These are phyloP conservation scores for Vulpes ferrilata DNA, from an alignment of 2,113 vertebrate species.

Conservation along the genomic window DNA sequence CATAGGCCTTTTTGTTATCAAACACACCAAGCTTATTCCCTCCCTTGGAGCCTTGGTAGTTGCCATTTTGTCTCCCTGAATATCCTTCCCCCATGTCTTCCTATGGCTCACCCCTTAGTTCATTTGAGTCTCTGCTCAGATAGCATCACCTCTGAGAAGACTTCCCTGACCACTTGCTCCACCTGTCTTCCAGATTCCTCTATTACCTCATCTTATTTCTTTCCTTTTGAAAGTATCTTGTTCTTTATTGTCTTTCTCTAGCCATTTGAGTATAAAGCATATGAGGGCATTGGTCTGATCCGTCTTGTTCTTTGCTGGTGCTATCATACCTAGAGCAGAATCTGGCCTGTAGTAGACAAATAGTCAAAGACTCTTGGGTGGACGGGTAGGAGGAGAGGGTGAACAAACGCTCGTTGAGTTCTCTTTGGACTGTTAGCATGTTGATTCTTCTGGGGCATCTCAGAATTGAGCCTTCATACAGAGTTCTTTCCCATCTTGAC, in stretches of 20 bases:
- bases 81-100: background rate
- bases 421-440: background rate
- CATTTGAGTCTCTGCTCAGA: constrained; percentile 14
- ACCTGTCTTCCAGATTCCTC: background rate
- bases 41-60: background rate
- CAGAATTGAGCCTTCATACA: constrained; percentile 35
- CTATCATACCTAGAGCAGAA: background rate
- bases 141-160: background rate
- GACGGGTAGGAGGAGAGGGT: background rate
- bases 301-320: constrained; percentile 28
- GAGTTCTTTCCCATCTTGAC: constrained; percentile 29
- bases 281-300: background rate
- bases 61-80: background rate
- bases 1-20: constrained; percentile 1
- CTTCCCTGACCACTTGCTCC: background rate
- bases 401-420: background rate
- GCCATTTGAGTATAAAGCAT: background rate
- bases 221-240: constrained; percentile 5
- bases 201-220: background rate
- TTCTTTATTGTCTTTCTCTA: background rate
- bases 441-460: constrained; percentile 26
- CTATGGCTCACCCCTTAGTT: background rate
- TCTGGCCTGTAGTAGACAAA: background rate
- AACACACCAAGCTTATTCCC: background rate
- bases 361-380: background rate